These are phyloP conservation scores for Stictonetta naevosa DNA, from an alignment of 2,113 vertebrate species.

Conservation along the genomic window DNA sequence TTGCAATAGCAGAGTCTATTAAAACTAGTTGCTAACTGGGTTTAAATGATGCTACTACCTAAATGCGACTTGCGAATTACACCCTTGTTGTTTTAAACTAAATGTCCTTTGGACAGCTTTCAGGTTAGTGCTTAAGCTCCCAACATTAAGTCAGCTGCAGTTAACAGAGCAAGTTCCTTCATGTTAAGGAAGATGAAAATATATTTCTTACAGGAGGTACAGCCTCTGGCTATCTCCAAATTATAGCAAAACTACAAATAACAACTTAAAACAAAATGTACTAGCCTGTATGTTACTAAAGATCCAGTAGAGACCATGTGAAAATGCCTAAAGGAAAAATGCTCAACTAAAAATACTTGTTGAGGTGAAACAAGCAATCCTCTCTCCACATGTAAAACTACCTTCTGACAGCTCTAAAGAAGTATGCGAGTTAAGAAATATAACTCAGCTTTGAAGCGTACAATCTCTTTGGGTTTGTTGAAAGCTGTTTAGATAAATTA, in stretches of 20 bases:
- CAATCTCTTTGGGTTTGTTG: not conserved
- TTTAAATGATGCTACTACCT: not conserved
- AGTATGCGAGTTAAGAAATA: not conserved
- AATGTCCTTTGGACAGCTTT: not conserved
- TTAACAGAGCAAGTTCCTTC: not conserved
- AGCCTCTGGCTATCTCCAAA: slow-evolving; percentile 31
- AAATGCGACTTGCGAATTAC: not conserved
- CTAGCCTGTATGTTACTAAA: not conserved
- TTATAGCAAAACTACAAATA: slow-evolving; percentile 34
- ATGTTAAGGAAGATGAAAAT: not conserved
- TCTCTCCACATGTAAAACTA: slow-evolving; percentile 21
- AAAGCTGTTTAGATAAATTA: slow-evolving; percentile 30
- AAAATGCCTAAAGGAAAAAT: slow-evolving; percentile 19
- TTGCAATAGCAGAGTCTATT: not conserved
- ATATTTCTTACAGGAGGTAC: not conserved
- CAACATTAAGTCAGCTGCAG: not conserved
- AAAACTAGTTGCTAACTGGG: not conserved
- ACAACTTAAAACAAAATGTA: slow-evolving; percentile 11
- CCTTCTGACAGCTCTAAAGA: slow-evolving; percentile 10
- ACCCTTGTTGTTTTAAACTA: not conserved
- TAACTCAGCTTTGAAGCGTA: not conserved
- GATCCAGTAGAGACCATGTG: slow-evolving; percentile 15
- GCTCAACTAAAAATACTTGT: slow-evolving; percentile 18
- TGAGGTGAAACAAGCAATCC: slow-evolving; percentile 6
- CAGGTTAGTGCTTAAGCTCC: not conserved